Evolutionary conservation across 2,888 invertebrate genomes (phyloP).

Genomic region (Myopa tessellatipennis): DNA sequence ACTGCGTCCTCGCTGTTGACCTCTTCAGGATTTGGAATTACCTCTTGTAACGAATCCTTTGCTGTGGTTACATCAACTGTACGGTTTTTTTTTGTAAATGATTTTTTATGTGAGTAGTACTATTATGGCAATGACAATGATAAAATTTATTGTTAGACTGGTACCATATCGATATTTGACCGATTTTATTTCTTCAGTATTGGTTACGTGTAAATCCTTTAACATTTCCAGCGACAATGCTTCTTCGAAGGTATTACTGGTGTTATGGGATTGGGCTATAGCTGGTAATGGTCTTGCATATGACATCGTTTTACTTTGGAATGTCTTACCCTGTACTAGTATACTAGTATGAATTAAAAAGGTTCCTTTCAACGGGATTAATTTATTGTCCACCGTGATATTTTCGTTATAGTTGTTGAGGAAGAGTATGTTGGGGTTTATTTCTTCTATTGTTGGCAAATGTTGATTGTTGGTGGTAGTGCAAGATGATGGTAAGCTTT

Average conservation of each 20-base stretch:
- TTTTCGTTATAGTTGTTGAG: constrained; percentile 29
- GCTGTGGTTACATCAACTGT: neutral
- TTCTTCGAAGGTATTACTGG: constrained; percentile 25
- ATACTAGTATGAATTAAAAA: constrained; percentile 18
- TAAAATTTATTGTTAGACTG: constrained; percentile 19
- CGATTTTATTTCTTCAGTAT: constrained; percentile 20
- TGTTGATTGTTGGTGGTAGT: constrained; percentile 9
- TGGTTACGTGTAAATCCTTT: constrained; percentile 22
- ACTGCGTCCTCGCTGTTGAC: constrained; percentile 12
- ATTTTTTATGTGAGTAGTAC: neutral
- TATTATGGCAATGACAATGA: constrained; percentile 8
- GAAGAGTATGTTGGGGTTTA: constrained; percentile 24
- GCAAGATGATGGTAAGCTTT: constrained; percentile 7
- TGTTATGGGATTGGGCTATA: constrained; percentile 27
- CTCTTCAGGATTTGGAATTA: constrained; percentile 14
- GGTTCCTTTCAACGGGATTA: constrained; percentile 16
- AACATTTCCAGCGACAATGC: constrained; percentile 18
- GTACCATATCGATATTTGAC: constrained; percentile 27
- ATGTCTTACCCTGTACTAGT: constrained; percentile 14
- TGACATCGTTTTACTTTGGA: constrained; percentile 22
- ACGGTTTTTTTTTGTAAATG: constrained; percentile 3
- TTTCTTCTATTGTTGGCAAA: constrained; percentile 29
- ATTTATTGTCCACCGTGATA: constrained; percentile 9
- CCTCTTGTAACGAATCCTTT: constrained; percentile 17
- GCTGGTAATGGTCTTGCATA: constrained; percentile 20